phyloP scores from a whole-genome alignment of 2,113 vertebrate species.

The Cromileptes altivelis region DNA sequence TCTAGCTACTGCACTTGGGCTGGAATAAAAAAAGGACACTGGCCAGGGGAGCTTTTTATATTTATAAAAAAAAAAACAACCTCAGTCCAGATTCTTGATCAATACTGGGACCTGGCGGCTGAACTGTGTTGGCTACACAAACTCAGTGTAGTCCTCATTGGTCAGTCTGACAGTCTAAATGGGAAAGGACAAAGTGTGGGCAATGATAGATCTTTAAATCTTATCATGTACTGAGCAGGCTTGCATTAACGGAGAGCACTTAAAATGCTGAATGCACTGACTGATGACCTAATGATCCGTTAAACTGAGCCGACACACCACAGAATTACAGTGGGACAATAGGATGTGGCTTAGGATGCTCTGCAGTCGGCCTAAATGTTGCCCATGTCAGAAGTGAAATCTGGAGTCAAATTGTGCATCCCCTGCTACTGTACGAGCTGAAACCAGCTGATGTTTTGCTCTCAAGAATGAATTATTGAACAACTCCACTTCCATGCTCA shows the following conservation, averaged over 20 bases:
- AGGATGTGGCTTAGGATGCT: slow-evolving; percentile 1
- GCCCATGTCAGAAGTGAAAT: background rate
- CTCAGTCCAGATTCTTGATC: slow-evolving; percentile 49
- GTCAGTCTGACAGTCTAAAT: slow-evolving; percentile 57
- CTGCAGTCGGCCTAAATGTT: background rate
- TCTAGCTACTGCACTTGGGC: slow-evolving; percentile 9
- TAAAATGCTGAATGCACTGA: slow-evolving; percentile 52
- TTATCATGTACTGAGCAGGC: slow-evolving; percentile 31
- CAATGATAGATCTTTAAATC: slow-evolving; percentile 52
- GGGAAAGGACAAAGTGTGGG: slow-evolving; percentile 37
- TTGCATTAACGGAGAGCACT: slow-evolving; percentile 37
- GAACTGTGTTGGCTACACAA: slow-evolving; percentile 51
- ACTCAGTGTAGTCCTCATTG: slow-evolving; percentile 41
- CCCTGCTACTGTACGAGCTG: background rate
- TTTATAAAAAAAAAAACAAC: background rate
- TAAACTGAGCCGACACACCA: slow-evolving; percentile 39
- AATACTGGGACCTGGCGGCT: slow-evolving; percentile 39
- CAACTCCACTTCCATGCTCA: background rate
- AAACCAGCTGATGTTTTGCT: background rate
- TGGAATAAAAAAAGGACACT: slow-evolving; percentile 14
- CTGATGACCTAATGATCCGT: slow-evolving; percentile 48
- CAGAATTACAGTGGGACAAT: slow-evolving; percentile 20
- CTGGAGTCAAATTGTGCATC: background rate
- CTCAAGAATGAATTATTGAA: slow-evolving; percentile 12
- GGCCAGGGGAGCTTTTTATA: slow-evolving; percentile 22